These are phyloP conservation scores for Holocentrus rufus DNA, from an alignment of 2,797 vertebrate genomes.

Conservation along the genomic window DNA sequence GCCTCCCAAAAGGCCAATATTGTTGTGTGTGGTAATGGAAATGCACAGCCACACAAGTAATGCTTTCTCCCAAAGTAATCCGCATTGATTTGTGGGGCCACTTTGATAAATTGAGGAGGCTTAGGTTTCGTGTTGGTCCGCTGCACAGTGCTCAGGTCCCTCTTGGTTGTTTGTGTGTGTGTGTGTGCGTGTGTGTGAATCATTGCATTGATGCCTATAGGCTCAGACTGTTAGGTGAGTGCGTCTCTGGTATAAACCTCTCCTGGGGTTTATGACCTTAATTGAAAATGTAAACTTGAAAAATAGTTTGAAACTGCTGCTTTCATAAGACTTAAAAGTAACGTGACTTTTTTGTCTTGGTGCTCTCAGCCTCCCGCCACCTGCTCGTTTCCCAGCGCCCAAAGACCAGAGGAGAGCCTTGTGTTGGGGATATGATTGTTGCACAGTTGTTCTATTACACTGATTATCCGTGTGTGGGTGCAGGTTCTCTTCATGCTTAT, in stretches of 20 bases:
- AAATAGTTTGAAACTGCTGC: too few species aligned
- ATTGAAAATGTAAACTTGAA: too few species aligned
- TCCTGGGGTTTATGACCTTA: background rate
- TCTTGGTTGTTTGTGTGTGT: conserved; percentile 44
- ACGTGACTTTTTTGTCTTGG: background rate
- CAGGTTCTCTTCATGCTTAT: conserved; percentile 60
- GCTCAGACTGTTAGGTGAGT: conserved; percentile 15
- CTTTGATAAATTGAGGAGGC: conserved; percentile 83
- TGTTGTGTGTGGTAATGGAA: conserved; percentile 78
- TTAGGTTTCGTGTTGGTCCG: conserved; percentile 64
- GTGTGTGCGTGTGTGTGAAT: conserved; percentile 38
- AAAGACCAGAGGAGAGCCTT: conserved; percentile 16
- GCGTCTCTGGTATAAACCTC: background rate
- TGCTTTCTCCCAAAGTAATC: conserved; percentile 81
- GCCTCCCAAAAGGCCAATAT: conserved; percentile 76
- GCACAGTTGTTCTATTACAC: conserved; percentile 38
- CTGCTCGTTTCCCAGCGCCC: background rate
- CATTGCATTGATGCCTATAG: conserved; percentile 28
- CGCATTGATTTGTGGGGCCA: conserved; percentile 81
- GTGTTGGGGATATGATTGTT: conserved; percentile 6
- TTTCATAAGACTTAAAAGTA: too few species aligned
- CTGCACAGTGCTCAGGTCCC: conserved; percentile 42
- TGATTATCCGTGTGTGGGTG: conserved; percentile 46
- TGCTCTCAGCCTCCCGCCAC: too few species aligned
- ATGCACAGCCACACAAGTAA: conserved; percentile 71